Conservation (phyloP, 2,113 vertebrate genomes). For the Tenebrosternarchus preto region DNA sequence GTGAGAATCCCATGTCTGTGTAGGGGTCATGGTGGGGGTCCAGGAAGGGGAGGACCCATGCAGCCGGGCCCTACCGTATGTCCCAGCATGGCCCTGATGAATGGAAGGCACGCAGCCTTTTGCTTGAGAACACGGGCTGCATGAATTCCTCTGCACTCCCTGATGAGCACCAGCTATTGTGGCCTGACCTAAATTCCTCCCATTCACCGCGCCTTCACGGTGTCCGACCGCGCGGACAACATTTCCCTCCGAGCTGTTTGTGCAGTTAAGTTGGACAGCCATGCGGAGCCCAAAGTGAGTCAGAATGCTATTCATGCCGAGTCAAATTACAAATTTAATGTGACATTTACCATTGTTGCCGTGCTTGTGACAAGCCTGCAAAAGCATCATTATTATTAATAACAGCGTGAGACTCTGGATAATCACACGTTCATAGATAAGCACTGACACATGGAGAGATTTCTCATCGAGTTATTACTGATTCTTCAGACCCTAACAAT, state of each 20-base stretch:
- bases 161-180: conserved; percentile 64
- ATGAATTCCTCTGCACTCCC: conserved; percentile 50
- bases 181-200: conserved; percentile 73
- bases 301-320: background rate
- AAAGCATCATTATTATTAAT: background rate
- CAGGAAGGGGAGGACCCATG: conserved; percentile 12
- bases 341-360: background rate
- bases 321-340: background rate
- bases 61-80: background rate
- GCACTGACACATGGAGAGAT: background rate
- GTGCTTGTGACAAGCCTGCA: background rate
- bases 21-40: background rate
- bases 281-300: background rate
- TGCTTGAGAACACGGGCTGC: conserved; percentile 60
- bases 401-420: background rate
- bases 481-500: background rate
- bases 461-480: conserved; percentile 13
- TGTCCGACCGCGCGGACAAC: conserved; percentile 66
- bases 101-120: conserved; percentile 5
- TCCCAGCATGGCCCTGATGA: background rate
- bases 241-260: conserved; percentile 35
- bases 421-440: background rate
- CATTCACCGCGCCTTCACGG: conserved; percentile 63
- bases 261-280: conserved; percentile 7
- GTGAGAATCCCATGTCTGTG: background rate